Percentiles rank a stretch among this genome's conserved stretches.
These are phyloP conservation scores for Sebastes vulpes DNA, from an alignment of 2,797 vertebrate genomes.

Conservation along the genomic window DNA sequence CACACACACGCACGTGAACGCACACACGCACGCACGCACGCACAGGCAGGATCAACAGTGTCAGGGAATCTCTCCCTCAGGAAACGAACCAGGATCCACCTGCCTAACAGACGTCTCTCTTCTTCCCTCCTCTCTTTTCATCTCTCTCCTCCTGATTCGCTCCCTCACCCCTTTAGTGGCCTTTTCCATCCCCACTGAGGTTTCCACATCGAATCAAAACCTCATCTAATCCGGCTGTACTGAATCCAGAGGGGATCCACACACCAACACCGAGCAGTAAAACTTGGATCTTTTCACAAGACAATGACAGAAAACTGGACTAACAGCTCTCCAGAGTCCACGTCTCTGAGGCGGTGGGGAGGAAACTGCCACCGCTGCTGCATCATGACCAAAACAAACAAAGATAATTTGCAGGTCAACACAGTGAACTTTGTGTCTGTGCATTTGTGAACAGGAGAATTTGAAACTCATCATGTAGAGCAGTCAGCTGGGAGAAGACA, in stretches of 20 bases:
- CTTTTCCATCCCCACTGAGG: constrained; percentile 32
- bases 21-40: background rate
- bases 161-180: constrained; percentile 12
- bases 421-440: background rate
- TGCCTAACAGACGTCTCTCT: constrained; percentile 13
- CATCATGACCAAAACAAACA: constrained; percentile 16
- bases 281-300: background rate
- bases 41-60: background rate
- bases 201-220: constrained; percentile 36
- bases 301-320: constrained; percentile 7
- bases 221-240: constrained; percentile 11
- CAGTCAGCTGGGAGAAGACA: background rate
- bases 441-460: background rate
- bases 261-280: constrained; percentile 9
- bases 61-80: constrained; percentile 15
- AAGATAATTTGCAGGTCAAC: constrained; percentile 19
- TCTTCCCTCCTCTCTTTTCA: background rate
- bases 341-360: background rate
- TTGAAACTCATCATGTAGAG: background rate
- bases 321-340: constrained; percentile 9
- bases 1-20: background rate
- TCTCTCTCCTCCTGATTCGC: constrained; percentile 12
- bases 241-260: background rate
- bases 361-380: background rate
- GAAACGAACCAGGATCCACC: constrained; percentile 20